Conservation (phyloP, 2,797 vertebrate genomes). For the Gadopsis marmoratus region DNA sequence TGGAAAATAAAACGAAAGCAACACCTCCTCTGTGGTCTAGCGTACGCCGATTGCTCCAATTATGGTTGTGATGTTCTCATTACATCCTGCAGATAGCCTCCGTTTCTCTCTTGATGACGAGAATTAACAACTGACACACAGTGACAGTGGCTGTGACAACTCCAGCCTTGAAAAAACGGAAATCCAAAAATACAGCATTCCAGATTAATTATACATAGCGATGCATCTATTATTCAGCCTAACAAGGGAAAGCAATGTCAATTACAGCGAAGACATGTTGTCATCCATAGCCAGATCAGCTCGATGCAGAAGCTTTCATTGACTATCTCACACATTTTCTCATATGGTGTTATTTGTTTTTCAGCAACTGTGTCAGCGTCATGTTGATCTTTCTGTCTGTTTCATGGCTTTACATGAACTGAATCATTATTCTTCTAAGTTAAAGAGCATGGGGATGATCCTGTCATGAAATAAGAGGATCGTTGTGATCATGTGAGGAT, state of each 20-base stretch:
- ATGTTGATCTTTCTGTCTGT: constrained; percentile 10
- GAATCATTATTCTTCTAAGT: constrained; percentile 8
- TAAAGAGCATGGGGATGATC: not conserved
- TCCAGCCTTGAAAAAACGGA: constrained; percentile 42
- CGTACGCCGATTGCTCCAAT: constrained; percentile 23
- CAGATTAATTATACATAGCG: constrained; percentile 71
- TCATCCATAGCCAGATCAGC: constrained; percentile 39
- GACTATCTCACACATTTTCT: constrained; percentile 18
- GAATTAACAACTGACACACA: constrained; percentile 47
- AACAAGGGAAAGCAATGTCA: constrained; percentile 70
- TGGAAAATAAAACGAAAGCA: not conserved
- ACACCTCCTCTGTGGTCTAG: constrained; percentile 12
- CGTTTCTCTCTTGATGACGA: constrained; percentile 27
- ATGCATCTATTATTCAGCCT: constrained; percentile 69
- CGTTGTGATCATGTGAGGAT: not conserved
- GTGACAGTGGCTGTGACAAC: constrained; percentile 27
- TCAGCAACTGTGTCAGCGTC: not conserved
- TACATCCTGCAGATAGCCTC: constrained; percentile 41
- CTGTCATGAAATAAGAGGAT: constrained; percentile 28
- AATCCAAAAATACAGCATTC: constrained; percentile 61
- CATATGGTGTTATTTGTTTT: not conserved
- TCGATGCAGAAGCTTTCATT: constrained; percentile 28
- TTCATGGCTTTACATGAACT: not conserved
- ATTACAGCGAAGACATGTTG: constrained; percentile 49
- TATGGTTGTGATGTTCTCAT: constrained; percentile 49